Evolutionary conservation across 1,140 invertebrate species (phyloP).

Genomic region (Berghia stephanieae): DNA sequence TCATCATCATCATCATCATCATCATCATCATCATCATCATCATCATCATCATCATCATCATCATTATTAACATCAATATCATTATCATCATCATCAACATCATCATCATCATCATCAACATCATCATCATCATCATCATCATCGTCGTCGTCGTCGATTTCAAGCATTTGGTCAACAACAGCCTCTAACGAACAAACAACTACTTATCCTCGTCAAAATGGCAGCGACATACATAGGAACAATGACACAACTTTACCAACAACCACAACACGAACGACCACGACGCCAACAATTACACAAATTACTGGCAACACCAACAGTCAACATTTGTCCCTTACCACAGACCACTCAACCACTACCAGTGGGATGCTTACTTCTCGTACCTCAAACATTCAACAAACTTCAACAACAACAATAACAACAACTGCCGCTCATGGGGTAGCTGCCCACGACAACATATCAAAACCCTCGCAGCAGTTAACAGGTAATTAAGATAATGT

Average conservation of each 20-base stretch:
- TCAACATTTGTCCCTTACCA: too few relatives aligned
- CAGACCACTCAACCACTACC: too few relatives aligned
- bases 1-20: background rate
- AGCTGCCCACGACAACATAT: background rate
- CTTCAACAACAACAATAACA: background rate
- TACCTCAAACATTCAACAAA: background rate
- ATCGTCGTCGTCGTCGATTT: background rate
- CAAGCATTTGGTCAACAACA: background rate
- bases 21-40: conserved; percentile 1
- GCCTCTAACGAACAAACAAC: background rate
- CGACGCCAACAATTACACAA: background rate
- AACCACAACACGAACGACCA: background rate
- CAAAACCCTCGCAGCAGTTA: background rate
- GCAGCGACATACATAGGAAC: background rate
- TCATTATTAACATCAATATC: background rate
- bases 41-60: conserved; percentile 7
- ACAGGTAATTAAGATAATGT: background rate
- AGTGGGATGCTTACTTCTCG: background rate
- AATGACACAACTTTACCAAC: background rate
- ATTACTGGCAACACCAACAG: background rate
- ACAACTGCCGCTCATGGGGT: background rate
- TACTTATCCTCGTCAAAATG: background rate
- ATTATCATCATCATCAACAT: background rate
- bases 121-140: background rate
- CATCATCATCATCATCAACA: background rate